Evolutionary conservation across 2,797 vertebrate species (phyloP).

Genomic region (Neomorphus geoffroyi): DNA sequence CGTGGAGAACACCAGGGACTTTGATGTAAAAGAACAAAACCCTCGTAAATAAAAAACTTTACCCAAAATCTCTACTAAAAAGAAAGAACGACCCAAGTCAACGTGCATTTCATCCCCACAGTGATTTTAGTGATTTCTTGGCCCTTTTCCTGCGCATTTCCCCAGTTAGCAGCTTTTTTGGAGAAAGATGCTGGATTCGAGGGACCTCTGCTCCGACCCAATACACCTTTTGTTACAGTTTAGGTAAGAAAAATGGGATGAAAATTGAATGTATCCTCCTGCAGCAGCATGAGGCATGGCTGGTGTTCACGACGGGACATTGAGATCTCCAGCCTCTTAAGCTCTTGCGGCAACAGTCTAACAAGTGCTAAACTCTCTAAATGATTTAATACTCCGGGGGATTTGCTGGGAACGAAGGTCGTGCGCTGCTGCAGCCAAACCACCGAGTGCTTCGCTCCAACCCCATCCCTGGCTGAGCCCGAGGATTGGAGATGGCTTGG

Average conservation of each 20-base stretch:
- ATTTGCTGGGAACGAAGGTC: not conserved
- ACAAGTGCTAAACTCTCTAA: not conserved
- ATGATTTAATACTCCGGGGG: not conserved
- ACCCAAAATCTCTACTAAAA: no score
- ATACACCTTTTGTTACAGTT: not conserved
- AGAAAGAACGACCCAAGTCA: no score
- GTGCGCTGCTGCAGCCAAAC: not conserved
- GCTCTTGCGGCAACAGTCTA: not conserved
- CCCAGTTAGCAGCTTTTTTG: not conserved
- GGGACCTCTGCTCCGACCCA: not conserved
- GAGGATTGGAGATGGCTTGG: not conserved
- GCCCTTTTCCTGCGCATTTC: not conserved
- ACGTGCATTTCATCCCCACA: not conserved
- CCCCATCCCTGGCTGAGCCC: not conserved
- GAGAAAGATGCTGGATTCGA: not conserved
- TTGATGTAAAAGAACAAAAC: not conserved
- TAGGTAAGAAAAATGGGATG: not conserved
- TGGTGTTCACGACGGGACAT: not conserved
- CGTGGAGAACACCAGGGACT: accelerated
- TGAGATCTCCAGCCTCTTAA: not conserved
- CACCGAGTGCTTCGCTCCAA: not conserved
- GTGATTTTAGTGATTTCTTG: not conserved
- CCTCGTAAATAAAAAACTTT: no score
- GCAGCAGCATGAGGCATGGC: accelerated
- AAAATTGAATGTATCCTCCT: not conserved